Base-by-base conservation (phyloP, 2,888 invertebrate genomes). In the Drosophila tanythrix region DNA sequence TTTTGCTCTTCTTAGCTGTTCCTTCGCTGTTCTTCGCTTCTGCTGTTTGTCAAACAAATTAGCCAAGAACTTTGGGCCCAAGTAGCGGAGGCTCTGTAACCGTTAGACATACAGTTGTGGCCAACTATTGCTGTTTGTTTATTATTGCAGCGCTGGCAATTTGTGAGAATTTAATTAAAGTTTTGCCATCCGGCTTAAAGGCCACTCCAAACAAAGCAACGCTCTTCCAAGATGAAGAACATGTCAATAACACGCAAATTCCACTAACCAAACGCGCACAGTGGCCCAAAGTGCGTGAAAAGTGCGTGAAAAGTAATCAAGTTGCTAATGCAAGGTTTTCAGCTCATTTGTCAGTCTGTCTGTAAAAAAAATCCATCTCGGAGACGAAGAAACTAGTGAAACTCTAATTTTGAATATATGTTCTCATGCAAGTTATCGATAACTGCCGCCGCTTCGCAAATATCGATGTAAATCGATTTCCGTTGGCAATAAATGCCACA, bases 151-250 rank as follows among this genome's bases (percentile, higher is more conserved):
- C 62, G 68, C 56, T 70, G 70, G 80, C 83, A 82, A 69, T 83
- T 85, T 80, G 52, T 65, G 76, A 72, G 75, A 80, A 85, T 85
- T 85, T 81, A 86, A 81, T 81, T 81, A 82, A 81, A 85, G 80
- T 80, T 82, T 69, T 53, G 55, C 53, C 72, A 71, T 71, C 36
- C 71, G 53, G 53, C 27, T 70, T 61, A 70, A 70, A 70, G 71
- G 48, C 35, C 50, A 27, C 36, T 53, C 40, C 31, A 21, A 33
- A 13, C 25, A 46, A 25, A 29, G 35, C 21, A 8, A 6, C n/a
- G 8, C 33, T 10, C 29, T n/a, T 3, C 15, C 35, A 51, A 52
- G 51, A 43, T 70, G 51, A 58, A 43, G 25, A 59, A 58, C 36
- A 70, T 69, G 71, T 70, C 68, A 69, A 68, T 68, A 58, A 51